These are phyloP conservation scores for Turnix velox DNA, from an alignment of 2,113 vertebrate genomes.

Conservation along the genomic window DNA sequence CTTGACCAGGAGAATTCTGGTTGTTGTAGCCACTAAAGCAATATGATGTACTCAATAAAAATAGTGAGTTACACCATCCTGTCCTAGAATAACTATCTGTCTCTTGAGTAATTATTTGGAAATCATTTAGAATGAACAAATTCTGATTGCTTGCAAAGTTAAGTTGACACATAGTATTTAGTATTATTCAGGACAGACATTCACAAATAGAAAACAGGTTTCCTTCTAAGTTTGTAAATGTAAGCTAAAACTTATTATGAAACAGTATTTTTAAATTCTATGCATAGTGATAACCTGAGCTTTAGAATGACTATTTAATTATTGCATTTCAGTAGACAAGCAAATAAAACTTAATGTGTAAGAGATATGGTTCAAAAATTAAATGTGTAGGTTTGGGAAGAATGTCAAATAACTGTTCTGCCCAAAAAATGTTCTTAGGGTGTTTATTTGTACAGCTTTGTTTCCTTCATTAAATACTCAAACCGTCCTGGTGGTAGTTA, in stretches of 20 bases:
- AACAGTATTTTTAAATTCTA: constrained; percentile 12
- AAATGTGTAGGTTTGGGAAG: constrained; percentile 27
- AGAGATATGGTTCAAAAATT: constrained; percentile 43
- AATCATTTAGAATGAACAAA: background rate
- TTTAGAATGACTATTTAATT: constrained; percentile 28
- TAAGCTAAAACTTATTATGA: background rate
- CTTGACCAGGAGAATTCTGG: background rate
- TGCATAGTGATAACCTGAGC: constrained; percentile 35
- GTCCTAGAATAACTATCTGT: background rate
- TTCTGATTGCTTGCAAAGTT: constrained; percentile 2
- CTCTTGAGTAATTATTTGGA: background rate
- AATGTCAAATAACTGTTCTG: background rate
- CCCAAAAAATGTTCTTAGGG: background rate
- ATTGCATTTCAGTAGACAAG: constrained; percentile 40
- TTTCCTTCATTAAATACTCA: background rate
- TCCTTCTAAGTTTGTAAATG: background rate
- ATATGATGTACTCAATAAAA: background rate
- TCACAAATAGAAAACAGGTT: background rate
- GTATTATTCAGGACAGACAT: background rate
- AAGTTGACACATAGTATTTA: constrained; percentile 7
- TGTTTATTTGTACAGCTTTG: constrained; percentile 25
- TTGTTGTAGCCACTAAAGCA: background rate
- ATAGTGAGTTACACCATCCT: background rate
- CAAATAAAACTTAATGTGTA: background rate
- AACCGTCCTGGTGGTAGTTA: background rate